Base-by-base conservation (phyloP, 23 tunicate species). In the Diplosoma virens region DNA sequence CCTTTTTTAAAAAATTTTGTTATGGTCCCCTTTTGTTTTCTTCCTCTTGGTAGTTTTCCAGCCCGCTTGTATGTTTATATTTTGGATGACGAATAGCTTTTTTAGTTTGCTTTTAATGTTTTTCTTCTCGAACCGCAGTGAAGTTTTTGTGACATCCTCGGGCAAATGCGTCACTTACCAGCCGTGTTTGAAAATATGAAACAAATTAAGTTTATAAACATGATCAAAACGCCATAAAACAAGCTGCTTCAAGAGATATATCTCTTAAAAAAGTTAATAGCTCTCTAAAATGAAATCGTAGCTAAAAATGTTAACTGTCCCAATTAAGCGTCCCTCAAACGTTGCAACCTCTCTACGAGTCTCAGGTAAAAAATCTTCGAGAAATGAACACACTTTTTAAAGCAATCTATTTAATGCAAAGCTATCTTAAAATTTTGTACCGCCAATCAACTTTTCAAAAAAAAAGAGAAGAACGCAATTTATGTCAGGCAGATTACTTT, bases 61-160 rank as follows among this genome's bases (percentile, higher is more conserved):
- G 66, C 97, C 97, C 0, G 37, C 87, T n/a, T 79, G 85, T 14
- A 69, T 92, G 79, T 85, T 85, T 75, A 30, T 80, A 25, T 92
- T 92, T 60, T 92, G 97, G 97, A 56, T 86, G 1, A 81, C 86
- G 1, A 85, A 87, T 54, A 92, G 85, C 58, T 1, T 35, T 27
- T 89, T 73, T 65, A 46, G 84, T 25, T 60, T 78, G 80, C 18
- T 78, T 29, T 71, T 52, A 55, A 64, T 83, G 81, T 14, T 16
- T 25, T 36, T 82, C 0, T 88, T 88, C 69, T 48, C 48, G 18
- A 46, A 47, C 35, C 79, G 71, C 5, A 36, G 41, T 9, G 28
- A 41, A 80, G 67, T 32, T 37, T 52, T 47, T 89, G 52, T 37
- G 72, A 61, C 7, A 82, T 89, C 24, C 96, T 84, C 3, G 34